A percentile compares a stretch with the other conserved stretches of the same genome.
phyloP scores from a whole-genome alignment of 2,113 vertebrate genomes.

The Cochlearius cochlearius region DNA sequence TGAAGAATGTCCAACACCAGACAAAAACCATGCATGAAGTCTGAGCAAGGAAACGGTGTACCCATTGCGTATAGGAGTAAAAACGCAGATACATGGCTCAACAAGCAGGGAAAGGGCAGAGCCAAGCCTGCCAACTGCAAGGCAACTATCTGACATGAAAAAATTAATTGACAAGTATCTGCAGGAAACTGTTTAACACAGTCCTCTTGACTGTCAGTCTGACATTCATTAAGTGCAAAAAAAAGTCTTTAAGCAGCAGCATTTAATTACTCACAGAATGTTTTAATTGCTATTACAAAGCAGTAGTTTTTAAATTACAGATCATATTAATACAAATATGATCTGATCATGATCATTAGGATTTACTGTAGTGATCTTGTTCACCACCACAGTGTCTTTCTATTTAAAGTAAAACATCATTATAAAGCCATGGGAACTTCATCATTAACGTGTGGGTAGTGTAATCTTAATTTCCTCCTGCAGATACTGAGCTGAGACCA shows the following conservation, averaged over 20 bases:
- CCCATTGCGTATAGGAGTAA: background rate
- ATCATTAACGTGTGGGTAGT: background rate
- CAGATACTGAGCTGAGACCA: conserved; percentile 23
- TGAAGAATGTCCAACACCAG: background rate
- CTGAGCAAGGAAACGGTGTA: background rate
- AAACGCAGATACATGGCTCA: background rate
- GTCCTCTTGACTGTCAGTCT: background rate
- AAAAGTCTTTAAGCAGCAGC: background rate
- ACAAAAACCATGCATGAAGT: background rate
- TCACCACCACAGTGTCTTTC: background rate
- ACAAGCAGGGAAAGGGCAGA: background rate
- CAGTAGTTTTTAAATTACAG: conserved; percentile 27
- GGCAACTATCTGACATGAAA: background rate
- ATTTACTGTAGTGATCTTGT: background rate
- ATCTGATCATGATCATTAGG: background rate
- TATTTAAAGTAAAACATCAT: conserved; percentile 3
- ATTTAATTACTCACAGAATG: background rate
- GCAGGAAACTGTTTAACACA: background rate
- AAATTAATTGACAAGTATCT: background rate
- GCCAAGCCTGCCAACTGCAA: background rate
- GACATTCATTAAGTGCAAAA: background rate
- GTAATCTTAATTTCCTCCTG: conserved; percentile 23
- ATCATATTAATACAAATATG: background rate
- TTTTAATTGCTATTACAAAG: conserved; percentile 20
- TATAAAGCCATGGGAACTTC: conserved; percentile 17